Conservation (phyloP, 2,888 invertebrate species). For the Lapara coniferarum region DNA sequence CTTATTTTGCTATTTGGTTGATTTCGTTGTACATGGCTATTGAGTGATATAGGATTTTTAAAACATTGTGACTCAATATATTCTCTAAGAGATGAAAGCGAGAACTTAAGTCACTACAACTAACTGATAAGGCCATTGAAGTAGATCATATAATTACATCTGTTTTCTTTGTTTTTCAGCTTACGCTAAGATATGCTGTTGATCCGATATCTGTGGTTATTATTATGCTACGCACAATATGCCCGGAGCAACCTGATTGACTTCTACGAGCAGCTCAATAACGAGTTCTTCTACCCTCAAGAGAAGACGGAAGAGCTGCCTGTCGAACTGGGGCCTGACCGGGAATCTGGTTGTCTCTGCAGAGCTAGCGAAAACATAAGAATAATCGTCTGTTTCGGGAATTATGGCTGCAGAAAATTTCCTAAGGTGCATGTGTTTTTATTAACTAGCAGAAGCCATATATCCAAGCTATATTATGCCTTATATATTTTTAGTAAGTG, state of each 20-base stretch:
- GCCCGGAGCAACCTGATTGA: conserved; percentile 60
- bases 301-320: conserved; percentile 58
- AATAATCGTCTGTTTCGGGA: conserved; percentile 80
- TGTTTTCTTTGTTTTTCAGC: neutral
- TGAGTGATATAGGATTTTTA: no score
- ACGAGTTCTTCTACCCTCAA: conserved; percentile 52
- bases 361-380: conserved; percentile 59
- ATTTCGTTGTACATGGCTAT: no score
- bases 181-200: conserved; percentile 51
- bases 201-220: conserved; percentile 65
- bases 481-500: no score
- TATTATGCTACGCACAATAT: conserved; percentile 68
- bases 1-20: no score
- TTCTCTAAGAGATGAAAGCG: no score
- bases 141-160: no score
- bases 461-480: no score
- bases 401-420: conserved; percentile 75
- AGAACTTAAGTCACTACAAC: no score
- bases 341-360: conserved; percentile 78
- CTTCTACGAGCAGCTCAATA: conserved; percentile 61
- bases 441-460: no score
- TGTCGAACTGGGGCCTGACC: conserved; percentile 61
- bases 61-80: no score
- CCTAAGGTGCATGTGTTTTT: conserved; percentile 62
- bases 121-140: no score